Conservation (phyloP, 2,797 vertebrate genomes). For the Manis crassicaudata region DNA sequence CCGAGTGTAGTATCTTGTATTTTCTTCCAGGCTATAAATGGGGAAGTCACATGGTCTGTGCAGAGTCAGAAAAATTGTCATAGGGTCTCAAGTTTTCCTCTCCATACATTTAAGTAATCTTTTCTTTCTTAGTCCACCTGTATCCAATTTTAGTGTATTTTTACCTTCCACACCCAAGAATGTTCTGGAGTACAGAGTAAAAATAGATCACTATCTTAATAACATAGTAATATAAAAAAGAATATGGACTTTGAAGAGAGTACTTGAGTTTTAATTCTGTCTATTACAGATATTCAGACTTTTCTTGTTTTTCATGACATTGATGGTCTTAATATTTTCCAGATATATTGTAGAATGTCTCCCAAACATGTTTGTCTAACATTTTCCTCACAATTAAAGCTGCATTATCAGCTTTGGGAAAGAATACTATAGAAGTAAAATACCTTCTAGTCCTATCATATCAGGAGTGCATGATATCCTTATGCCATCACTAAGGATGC, state of each 20-base stretch:
- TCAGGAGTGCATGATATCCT: neutral
- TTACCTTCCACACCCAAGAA: neutral
- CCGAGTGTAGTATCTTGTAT: neutral
- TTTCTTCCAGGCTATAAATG: neutral
- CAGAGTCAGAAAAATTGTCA: neutral
- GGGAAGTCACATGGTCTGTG: neutral
- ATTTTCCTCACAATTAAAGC: neutral
- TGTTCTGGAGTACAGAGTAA: neutral
- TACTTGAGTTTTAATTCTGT: neutral
- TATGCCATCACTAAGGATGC: neutral
- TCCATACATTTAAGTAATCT: neutral
- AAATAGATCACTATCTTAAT: neutral
- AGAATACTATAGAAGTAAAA: neutral
- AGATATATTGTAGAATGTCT: neutral
- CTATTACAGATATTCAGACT: neutral
- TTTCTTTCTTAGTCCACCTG: neutral
- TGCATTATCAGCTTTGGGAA: neutral
- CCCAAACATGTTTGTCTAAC: neutral
- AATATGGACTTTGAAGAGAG: neutral
- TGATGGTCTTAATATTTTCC: neutral
- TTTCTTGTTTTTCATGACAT: neutral
- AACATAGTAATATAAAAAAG: neutral
- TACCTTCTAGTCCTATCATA: neutral
- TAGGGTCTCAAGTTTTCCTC: neutral
- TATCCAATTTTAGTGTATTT: neutral